Base-by-base conservation (phyloP, 2,888 invertebrate species). In the Mythimna albipuncta region DNA sequence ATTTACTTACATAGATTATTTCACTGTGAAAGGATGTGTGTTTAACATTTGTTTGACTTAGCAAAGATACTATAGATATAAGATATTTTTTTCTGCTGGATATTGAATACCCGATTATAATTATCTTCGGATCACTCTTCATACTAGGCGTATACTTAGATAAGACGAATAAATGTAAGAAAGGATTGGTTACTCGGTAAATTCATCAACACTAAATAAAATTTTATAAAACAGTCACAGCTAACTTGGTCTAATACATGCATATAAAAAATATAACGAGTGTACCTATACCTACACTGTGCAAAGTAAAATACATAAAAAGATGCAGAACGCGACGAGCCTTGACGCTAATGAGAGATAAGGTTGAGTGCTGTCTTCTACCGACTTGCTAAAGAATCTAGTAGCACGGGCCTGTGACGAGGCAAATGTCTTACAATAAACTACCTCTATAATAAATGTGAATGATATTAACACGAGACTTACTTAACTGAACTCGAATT, bases 321-420 rank as follows among this genome's bases (percentile, higher is more conserved):
- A 76, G 16, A 75, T 72, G 64, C 68, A 84, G 72, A 87, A 79
- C 83, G 75, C 69, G 72, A 81, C 77, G 66, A 72, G 72, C 69
- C 87, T 88, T 83, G 83, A 83, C 86, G 83, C 88, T 91, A 91
- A 91, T 91, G 91, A 91, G 90, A 84, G 88, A 88, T 86, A 85
- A 75, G 83, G 85, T 84, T 77, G 75, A 90, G 89, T 82, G 88
- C 77, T 81, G 76, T 79, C 83, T 74, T 81, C 81, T 69, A 21
- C 76, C 75, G 75, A 67, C 72, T 69, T 69, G 59, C 52, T 75
- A 59, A 52, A 64, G 64, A 67, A 70, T 64, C 52, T 47, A 63
- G 73, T 6, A 59, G 52, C 64, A 64, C 54, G 38, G 57, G 57
- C 19, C 16, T 64, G 57, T 52, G 38, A 65, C 68, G 55, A 57